These are phyloP conservation scores for Dorcus hopei DNA, from an alignment of 2,888 invertebrate genomes.

Conservation along the genomic window DNA sequence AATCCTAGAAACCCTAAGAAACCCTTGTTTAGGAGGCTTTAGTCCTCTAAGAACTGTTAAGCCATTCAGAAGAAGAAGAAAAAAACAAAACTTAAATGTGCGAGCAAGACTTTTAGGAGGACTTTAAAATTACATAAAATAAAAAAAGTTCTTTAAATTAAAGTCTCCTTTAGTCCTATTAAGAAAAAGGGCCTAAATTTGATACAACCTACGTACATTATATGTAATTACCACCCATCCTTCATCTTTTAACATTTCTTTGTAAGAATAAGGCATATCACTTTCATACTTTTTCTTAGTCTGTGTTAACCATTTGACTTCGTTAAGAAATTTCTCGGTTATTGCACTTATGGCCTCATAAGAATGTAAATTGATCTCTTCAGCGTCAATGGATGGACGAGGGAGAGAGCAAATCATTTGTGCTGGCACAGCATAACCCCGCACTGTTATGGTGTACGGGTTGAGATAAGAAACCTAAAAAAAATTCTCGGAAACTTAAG, in stretches of 20 bases:
- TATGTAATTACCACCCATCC: constrained; percentile 41
- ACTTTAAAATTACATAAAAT: no score
- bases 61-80: no score
- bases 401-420: constrained; percentile 57
- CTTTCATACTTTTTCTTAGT: constrained; percentile 15
- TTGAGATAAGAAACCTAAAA: constrained; percentile 57
- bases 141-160: no score
- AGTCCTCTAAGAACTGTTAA: no score
- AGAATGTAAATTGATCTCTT: constrained; percentile 39
- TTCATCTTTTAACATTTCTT: constrained; percentile 25
- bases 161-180: no score
- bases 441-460: constrained; percentile 54
- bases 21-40: no score
- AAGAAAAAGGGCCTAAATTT: no score
- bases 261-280: constrained; percentile 21
- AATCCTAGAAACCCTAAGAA: no score
- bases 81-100: no score
- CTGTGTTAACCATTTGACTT: constrained; percentile 30
- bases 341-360: constrained; percentile 53
- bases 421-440: constrained; percentile 58
- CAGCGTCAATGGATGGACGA: constrained; percentile 38
- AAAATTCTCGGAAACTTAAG: background rate
- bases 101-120: no score
- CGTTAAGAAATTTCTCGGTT: constrained; percentile 48
- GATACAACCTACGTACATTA: constrained; percentile 26